phyloP scores from a whole-genome alignment of 53 echinoderm and acorn worm species.

The Antedon mediterranea region DNA sequence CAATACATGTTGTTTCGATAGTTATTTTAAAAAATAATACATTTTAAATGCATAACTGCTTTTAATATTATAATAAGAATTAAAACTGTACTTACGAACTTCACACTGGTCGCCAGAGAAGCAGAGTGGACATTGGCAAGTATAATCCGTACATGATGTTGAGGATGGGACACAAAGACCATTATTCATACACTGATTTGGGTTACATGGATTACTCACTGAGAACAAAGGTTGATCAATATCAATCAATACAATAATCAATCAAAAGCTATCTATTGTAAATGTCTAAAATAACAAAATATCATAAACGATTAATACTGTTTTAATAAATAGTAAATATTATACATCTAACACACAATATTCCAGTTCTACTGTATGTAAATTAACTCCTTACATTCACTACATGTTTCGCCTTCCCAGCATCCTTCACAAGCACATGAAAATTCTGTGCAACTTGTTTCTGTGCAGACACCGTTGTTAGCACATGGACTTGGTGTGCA shows the following conservation, averaged over 20 bases:
- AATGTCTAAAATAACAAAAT: too few species aligned
- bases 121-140: constrained; percentile 45
- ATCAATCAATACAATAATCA: too few species aligned
- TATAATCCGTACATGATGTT: constrained; percentile 41
- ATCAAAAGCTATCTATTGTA: too few species aligned
- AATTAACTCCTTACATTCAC: neutral
- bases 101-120: constrained; percentile 54
- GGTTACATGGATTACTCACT: constrained; percentile 50
- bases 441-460: neutral
- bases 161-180: constrained; percentile 30
- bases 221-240: constrained; percentile 4
- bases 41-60: too few species aligned
- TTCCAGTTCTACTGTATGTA: too few species aligned
- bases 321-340: neutral
- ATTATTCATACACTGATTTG: constrained; percentile 49
- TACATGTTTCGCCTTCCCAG: neutral
- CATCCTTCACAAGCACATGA: neutral
- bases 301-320: too few species aligned
- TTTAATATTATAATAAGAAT: neutral
- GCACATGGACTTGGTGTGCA: neutral
- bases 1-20: too few species aligned
- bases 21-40: too few species aligned
- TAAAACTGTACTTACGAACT: constrained; percentile 38
- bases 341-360: too few species aligned
- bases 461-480: neutral